These are phyloP conservation scores for Lophura swinhoii DNA, from an alignment of 2,797 vertebrate genomes.

Conservation along the genomic window DNA sequence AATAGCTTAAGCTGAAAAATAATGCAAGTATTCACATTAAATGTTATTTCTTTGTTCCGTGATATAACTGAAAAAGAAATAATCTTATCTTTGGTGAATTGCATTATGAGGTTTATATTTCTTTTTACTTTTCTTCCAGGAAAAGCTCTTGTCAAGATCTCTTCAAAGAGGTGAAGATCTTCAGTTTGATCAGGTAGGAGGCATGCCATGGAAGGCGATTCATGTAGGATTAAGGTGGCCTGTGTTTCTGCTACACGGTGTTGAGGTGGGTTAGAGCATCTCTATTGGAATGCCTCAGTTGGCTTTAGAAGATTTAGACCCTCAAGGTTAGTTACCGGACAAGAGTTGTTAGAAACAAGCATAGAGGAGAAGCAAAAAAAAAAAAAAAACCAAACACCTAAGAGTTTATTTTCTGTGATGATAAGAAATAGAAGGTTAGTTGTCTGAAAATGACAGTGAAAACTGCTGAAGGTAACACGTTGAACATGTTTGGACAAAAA, in stretches of 20 bases:
- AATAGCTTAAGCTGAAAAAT: not conserved
- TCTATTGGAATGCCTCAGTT: rapidly evolving
- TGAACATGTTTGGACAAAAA: not conserved
- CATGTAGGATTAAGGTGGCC: not conserved
- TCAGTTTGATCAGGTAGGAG: conserved; percentile 98
- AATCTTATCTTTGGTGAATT: not conserved
- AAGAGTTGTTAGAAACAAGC: not conserved
- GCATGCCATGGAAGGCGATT: not conserved
- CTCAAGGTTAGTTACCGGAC: not conserved
- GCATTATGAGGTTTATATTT: not conserved
- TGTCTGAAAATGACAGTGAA: not conserved
- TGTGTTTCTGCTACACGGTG: not conserved
- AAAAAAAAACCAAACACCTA: too few relatives aligned
- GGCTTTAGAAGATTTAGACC: not conserved
- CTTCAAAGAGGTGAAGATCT: conserved; percentile 99
- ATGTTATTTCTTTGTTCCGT: not conserved
- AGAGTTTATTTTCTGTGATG: not conserved
- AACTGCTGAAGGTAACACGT: not conserved
- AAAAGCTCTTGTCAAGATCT: conserved; percentile 96
- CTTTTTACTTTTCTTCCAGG: conserved; percentile 76
- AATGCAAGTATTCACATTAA: not conserved
- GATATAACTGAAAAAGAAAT: not conserved
- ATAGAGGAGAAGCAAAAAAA: not conserved
- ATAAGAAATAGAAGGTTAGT: not conserved
- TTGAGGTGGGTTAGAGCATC: not conserved